A percentile compares a stretch with the other conserved stretches of the same genome.
phyloP scores from a whole-genome alignment of 2,888 invertebrate genomes.

The Nesidiocoris tenuis region DNA sequence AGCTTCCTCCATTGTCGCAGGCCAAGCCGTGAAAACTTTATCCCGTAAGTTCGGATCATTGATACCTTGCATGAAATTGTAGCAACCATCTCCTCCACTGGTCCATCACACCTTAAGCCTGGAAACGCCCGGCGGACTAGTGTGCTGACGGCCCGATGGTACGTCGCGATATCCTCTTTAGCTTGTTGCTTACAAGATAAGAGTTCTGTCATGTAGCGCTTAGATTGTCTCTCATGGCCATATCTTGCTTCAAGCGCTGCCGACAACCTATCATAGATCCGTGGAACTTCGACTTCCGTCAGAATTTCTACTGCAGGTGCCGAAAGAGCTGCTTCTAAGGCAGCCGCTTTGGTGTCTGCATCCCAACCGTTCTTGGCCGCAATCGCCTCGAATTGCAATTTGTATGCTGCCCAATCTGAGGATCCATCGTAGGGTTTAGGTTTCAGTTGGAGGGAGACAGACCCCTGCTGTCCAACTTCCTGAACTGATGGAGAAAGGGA shows the following conservation, averaged over 20 bases:
- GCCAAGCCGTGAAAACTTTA: not conserved
- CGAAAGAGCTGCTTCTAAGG: not conserved
- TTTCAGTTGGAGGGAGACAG: not conserved
- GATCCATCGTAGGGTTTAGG: not conserved
- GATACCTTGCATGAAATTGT: not conserved
- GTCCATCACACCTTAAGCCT: not conserved
- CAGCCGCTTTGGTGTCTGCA: not conserved
- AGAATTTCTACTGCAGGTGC: conserved; percentile 8
- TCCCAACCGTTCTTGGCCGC: conserved; percentile 5
- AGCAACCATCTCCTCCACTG: conserved; percentile 3
- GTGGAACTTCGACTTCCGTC: not conserved
- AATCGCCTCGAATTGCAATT: not conserved
- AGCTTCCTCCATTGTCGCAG: not conserved
- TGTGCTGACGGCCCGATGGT: not conserved
- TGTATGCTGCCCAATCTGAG: not conserved
- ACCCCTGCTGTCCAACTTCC: not conserved
- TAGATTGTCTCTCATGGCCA: not conserved
- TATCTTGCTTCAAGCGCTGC: not conserved
- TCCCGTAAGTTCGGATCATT: not conserved
- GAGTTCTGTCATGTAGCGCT: conserved; percentile 1
- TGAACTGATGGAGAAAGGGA: not conserved
- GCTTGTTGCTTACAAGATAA: not conserved
- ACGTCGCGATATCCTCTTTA: not conserved
- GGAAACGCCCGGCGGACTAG: not conserved
- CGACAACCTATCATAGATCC: not conserved